Evolutionary conservation across 2,888 invertebrate genomes (phyloP).

Genomic region (Macaria liturata): DNA sequence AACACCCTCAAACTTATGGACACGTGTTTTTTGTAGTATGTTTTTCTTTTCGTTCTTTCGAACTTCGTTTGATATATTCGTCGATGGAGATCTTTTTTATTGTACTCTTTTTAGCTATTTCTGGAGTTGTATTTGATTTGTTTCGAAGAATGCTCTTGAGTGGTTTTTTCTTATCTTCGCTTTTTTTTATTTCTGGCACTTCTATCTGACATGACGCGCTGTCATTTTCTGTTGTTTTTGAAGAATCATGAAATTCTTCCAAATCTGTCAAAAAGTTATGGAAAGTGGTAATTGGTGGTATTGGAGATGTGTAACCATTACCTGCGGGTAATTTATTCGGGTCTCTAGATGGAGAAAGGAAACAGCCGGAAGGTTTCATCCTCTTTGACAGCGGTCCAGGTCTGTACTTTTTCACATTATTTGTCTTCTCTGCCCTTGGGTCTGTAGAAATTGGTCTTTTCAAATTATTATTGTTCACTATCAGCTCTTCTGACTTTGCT

Average conservation of each 20-base stretch:
- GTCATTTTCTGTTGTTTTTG: too few relatives aligned
- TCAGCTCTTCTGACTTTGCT: too few relatives aligned
- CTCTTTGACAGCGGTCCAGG: slow-evolving; percentile 29
- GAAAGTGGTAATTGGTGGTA: slow-evolving; percentile 61
- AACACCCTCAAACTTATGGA: too few relatives aligned
- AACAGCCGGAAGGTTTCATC: slow-evolving; percentile 1
- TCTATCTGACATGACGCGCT: too few relatives aligned
- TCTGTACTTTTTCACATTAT: slow-evolving; percentile 3
- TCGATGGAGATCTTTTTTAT: slow-evolving; percentile 53
- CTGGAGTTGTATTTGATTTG: too few relatives aligned
- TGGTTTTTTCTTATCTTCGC: too few relatives aligned
- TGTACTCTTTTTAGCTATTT: slow-evolving; percentile 13
- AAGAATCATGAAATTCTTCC: too few relatives aligned
- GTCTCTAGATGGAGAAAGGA: neutral
- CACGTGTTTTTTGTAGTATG: too few relatives aligned
- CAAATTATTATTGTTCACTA: too few relatives aligned
- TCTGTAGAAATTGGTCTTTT: neutral
- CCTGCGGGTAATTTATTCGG: neutral
- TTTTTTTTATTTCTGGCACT: too few relatives aligned
- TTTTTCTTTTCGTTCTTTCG: neutral
- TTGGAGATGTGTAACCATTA: slow-evolving; percentile 57
- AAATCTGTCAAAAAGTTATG: slow-evolving; percentile 35
- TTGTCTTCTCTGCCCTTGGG: neutral
- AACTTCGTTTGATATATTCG: slow-evolving; percentile 50
- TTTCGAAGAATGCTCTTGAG: neutral